A percentile compares a stretch with the other conserved stretches of the same genome.
Conservation (phyloP, 2,113 vertebrate genomes). For the Malaclemys terrapin region DNA sequence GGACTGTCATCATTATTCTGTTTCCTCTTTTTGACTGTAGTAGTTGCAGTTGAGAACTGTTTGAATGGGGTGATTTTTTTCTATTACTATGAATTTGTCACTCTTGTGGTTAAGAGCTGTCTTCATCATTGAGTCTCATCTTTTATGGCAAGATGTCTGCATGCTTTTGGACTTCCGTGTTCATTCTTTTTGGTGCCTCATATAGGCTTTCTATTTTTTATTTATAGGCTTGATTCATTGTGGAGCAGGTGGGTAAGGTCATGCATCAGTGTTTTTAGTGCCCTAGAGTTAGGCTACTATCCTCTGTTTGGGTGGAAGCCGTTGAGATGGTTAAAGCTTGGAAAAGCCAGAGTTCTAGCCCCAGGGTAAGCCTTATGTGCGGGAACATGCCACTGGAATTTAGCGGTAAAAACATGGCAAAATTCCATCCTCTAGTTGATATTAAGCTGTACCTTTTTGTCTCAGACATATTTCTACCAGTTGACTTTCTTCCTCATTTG, state of each 20-base stretch:
- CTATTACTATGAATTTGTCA: background rate
- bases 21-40: background rate
- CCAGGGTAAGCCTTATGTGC: constrained; percentile 1
- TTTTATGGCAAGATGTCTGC: constrained; percentile 64
- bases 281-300: constrained; percentile 53
- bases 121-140: constrained; percentile 49
- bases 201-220: constrained; percentile 69
- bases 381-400: constrained; percentile 15
- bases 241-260: constrained; percentile 71
- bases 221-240: constrained; percentile 65
- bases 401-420: background rate
- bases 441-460: background rate
- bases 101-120: constrained; percentile 46
- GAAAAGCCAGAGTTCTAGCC: constrained; percentile 38
- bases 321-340: constrained; percentile 8
- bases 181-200: constrained; percentile 65
- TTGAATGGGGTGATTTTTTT: constrained; percentile 3
- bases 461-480: background rate
- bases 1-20: background rate
- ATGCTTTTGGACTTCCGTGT: constrained; percentile 52
- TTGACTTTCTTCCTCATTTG: constrained; percentile 11
- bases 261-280: constrained; percentile 69
- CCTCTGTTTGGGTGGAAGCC: constrained; percentile 55
- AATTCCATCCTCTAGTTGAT: background rate
- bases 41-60: background rate